A percentile compares a stretch with the other conserved stretches of the same genome.
Conservation (phyloP, 2,888 invertebrate species). For the Amphipyra tragopoginis region DNA sequence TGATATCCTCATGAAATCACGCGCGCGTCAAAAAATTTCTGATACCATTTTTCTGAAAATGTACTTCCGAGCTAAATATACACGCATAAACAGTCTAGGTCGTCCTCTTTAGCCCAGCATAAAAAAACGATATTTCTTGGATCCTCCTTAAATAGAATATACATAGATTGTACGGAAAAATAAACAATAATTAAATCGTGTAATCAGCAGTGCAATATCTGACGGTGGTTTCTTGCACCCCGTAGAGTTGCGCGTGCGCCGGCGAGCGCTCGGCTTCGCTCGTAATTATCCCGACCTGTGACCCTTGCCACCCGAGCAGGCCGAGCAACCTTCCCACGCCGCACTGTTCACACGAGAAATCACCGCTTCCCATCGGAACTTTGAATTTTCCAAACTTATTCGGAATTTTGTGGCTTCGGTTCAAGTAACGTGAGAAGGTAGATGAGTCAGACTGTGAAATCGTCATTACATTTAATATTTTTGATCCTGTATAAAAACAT, state of each 20-base stretch:
- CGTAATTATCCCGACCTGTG: slow-evolving; percentile 86
- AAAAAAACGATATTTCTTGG: too few species aligned
- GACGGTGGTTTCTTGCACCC: slow-evolving; percentile 47
- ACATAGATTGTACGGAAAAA: not conserved
- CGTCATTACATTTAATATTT: slow-evolving; percentile 1
- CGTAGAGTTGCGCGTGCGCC: slow-evolving; percentile 66
- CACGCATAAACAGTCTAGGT: too few species aligned
- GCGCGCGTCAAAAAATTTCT: too few species aligned
- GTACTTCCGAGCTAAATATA: too few species aligned
- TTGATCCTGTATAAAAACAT: not conserved
- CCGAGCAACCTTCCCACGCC: slow-evolving; percentile 77
- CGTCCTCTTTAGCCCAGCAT: too few species aligned
- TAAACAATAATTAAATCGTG: slow-evolving; percentile 17
- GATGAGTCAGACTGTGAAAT: slow-evolving; percentile 25
- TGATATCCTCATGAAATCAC: too few species aligned
- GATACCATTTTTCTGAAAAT: too few species aligned
- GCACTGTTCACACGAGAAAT: slow-evolving; percentile 85
- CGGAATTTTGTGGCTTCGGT: slow-evolving; percentile 44
- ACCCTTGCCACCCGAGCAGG: slow-evolving; percentile 67
- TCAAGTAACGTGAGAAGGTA: slow-evolving; percentile 37
- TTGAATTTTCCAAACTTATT: slow-evolving; percentile 55
- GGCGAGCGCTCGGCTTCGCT: slow-evolving; percentile 62
- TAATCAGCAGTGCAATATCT: slow-evolving; percentile 27
- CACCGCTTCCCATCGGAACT: slow-evolving; percentile 83
- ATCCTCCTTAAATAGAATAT: not conserved